Evolutionary conservation across 2,113 vertebrate genomes (phyloP).

Genomic region (Natator depressus): DNA sequence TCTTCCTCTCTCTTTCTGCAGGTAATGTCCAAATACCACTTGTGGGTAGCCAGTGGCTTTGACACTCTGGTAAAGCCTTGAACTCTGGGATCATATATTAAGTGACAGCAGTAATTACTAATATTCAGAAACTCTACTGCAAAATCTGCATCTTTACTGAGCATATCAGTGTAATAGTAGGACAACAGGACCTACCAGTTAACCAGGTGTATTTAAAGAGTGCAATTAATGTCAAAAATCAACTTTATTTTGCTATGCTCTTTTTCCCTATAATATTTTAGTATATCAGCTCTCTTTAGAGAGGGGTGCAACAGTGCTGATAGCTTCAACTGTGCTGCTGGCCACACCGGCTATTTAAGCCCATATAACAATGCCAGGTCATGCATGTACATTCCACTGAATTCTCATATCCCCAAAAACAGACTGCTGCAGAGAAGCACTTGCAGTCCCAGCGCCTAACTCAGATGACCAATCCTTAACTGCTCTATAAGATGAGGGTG

Average conservation of each 20-base stretch:
- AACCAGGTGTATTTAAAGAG: conserved; percentile 4
- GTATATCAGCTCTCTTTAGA: not conserved
- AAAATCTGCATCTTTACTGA: not conserved
- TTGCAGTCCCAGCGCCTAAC: not conserved
- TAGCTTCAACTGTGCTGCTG: not conserved
- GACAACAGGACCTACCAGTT: not conserved
- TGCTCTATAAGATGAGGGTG: not conserved
- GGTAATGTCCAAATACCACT: not conserved
- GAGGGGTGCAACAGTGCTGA: not conserved
- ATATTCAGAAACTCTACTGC: conserved; percentile 6
- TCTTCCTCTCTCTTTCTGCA: conserved; percentile 1
- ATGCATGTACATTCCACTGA: not conserved
- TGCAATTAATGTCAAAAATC: conserved; percentile 39
- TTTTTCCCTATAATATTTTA: not conserved
- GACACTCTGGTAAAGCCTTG: not conserved
- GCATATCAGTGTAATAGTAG: not conserved
- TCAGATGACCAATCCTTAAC: not conserved
- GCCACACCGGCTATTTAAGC: not conserved
- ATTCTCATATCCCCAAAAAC: not conserved
- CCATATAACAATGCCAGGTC: fast-evolving
- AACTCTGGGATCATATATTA: not conserved
- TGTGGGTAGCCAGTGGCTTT: not conserved
- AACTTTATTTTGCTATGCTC: not conserved
- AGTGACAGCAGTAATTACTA: conserved; percentile 50
- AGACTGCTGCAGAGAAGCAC: not conserved